Conservation (phyloP, 2,888 invertebrate species). For the Brachylomia viminalis region DNA sequence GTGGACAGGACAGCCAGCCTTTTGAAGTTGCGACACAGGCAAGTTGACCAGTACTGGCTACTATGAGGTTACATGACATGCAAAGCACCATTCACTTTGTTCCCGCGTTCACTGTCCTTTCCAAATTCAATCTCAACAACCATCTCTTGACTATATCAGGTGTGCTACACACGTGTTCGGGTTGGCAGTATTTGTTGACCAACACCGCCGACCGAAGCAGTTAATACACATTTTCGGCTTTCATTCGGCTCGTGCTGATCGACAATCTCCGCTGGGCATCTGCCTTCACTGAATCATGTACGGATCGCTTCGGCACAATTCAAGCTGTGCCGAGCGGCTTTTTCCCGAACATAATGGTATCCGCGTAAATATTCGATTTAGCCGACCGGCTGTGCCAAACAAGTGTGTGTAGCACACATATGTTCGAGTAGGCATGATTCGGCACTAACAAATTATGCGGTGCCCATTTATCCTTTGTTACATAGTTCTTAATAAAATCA, state of each 20-base stretch:
- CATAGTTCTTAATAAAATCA: too few species aligned
- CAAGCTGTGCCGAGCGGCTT: neutral
- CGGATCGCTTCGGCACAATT: neutral
- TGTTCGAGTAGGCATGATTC: too few species aligned
- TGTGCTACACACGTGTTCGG: too few species aligned
- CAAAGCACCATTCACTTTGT: constrained; percentile 44
- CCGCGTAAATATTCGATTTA: neutral
- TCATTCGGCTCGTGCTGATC: neutral
- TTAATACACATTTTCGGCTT: neutral
- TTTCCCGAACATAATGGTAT: neutral
- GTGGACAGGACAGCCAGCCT: constrained; percentile 4
- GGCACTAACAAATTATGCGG: neutral
- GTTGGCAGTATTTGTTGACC: neutral
- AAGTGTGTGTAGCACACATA: too few species aligned
- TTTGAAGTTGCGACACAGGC: constrained; percentile 17
- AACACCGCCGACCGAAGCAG: neutral
- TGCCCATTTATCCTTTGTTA: neutral
- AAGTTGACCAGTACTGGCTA: constrained; percentile 4
- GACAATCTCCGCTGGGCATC: neutral
- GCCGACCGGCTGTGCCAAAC: neutral
- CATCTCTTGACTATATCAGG: neutral
- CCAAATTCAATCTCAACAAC: constrained; percentile 6
- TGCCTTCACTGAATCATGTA: neutral
- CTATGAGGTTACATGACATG: constrained; percentile 1
- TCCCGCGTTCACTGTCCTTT: constrained; percentile 31